Base-by-base conservation (phyloP, 2,888 invertebrate genomes). In the Chymomyza procnemis region DNA sequence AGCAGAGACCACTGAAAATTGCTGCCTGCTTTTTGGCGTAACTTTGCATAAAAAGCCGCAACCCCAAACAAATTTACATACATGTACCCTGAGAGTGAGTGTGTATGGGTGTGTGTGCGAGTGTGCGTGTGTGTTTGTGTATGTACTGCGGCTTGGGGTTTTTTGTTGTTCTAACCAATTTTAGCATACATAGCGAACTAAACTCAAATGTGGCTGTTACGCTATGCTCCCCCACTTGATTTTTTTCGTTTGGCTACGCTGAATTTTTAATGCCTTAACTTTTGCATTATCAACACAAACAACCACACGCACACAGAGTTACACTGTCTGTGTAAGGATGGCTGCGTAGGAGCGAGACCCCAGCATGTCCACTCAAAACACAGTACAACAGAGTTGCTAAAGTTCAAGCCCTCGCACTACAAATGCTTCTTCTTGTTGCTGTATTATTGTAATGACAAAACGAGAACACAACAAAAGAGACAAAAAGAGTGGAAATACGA, bases 11-110 rank as follows among this genome's bases (percentile, higher is more conserved):
- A 26, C 78, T 75, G 64, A 69, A 75, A 71, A 66, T 67, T 41
- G 74, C 69, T 85, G 80, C 83, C 75, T 71, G 77, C 78, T 79
- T 72, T 72, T 64, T 66, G 73, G 71, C 66, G 50, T 64, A 78
- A 80, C 76, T 80, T 80, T 71, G 71, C 85, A 80, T 85, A 71
- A 75, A 78, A 74, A 78, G 66, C 73, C 69, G 65, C 71, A 73
- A 73, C 63, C 76, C 76, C 61, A 73, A 76, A 73, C 70, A 86
- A 81, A 81, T 86, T 81, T 81, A 79, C 81, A 81, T 86, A 71
- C 71, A 86, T 81, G 79, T 65, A 77, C 22, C 22, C 21, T 14
- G 14, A 19, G 54, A 54, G 54, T 26, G 54, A 22, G 21, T 9
- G 50, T n/a, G 50, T 50, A 16, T 48, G 48, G 1, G n/a, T 1